A percentile compares a stretch with the other conserved stretches of the same genome.
These are phyloP conservation scores for Streptopelia turtur DNA, from an alignment of 2,797 vertebrate species.

Conservation along the genomic window DNA sequence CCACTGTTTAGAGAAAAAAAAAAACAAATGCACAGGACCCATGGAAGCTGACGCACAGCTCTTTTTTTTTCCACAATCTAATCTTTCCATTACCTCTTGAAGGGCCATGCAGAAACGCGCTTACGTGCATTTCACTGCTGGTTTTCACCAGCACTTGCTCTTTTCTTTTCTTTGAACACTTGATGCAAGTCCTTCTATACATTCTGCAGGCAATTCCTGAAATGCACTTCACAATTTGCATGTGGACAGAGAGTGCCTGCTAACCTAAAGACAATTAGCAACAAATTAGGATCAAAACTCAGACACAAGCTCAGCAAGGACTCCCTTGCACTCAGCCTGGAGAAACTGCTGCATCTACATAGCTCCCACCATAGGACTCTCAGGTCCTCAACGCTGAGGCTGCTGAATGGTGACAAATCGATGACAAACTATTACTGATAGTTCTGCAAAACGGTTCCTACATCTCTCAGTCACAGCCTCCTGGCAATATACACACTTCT, in stretches of 20 bases:
- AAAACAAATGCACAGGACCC: constrained; percentile 1
- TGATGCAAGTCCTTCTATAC: not conserved
- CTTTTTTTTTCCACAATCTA: not conserved
- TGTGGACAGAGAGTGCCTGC: not conserved
- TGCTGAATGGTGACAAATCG: not conserved
- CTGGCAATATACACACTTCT: not conserved
- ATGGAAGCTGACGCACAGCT: constrained; percentile 5
- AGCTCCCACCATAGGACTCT: not conserved
- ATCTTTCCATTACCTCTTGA: constrained; percentile 10
- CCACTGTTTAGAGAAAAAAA: not conserved
- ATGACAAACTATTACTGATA: constrained; percentile 3
- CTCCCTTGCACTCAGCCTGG: not conserved
- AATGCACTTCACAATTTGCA: not conserved
- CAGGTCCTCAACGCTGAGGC: not conserved
- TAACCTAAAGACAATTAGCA: not conserved
- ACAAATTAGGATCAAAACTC: not conserved
- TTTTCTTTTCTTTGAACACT: constrained; percentile 13
- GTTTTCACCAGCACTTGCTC: not conserved
- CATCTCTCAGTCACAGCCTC: not conserved
- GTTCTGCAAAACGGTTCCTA: not conserved
- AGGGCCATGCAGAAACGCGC: constrained; percentile 27
- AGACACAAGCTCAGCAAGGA: not conserved
- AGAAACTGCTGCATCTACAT: not conserved
- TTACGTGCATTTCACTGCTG: not conserved
- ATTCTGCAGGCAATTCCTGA: constrained; percentile 1